These are phyloP conservation scores for Actinia equina DNA, from an alignment of 64 coral and sea anemone species.

Conservation along the genomic window DNA sequence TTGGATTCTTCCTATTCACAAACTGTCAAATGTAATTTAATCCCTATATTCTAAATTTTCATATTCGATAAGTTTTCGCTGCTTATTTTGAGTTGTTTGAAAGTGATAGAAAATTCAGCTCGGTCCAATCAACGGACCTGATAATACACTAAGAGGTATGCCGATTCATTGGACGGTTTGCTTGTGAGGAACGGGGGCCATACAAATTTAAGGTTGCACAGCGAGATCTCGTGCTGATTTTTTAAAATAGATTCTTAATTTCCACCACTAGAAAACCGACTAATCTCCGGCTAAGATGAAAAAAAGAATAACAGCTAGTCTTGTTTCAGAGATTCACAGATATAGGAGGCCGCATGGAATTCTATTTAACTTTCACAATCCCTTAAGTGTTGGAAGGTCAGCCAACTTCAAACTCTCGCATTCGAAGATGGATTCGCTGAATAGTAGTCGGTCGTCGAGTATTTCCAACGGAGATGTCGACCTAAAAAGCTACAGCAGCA, in stretches of 20 bases:
- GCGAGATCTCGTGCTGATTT: background rate
- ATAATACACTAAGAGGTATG: background rate
- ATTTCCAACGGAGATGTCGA: background rate
- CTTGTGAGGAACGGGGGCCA: background rate
- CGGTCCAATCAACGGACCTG: background rate
- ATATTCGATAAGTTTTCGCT: background rate
- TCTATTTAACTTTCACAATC: background rate
- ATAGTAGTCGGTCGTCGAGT: background rate
- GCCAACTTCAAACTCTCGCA: background rate
- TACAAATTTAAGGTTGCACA: background rate
- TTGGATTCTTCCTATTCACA: background rate
- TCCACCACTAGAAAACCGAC: background rate
- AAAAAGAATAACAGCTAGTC: background rate
- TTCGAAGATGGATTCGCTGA: background rate
- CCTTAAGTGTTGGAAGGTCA: slow-evolving; percentile 8
- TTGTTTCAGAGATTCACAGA: background rate
- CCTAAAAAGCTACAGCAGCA: background rate
- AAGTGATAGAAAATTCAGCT: background rate
- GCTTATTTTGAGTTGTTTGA: background rate
- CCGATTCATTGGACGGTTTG: too few species aligned
- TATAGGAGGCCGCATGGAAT: background rate
- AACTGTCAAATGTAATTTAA: background rate
- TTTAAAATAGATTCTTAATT: background rate
- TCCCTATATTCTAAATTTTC: background rate
- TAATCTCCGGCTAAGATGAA: background rate